Conservation (phyloP, 2,797 vertebrate genomes). For the Lates japonicus region DNA sequence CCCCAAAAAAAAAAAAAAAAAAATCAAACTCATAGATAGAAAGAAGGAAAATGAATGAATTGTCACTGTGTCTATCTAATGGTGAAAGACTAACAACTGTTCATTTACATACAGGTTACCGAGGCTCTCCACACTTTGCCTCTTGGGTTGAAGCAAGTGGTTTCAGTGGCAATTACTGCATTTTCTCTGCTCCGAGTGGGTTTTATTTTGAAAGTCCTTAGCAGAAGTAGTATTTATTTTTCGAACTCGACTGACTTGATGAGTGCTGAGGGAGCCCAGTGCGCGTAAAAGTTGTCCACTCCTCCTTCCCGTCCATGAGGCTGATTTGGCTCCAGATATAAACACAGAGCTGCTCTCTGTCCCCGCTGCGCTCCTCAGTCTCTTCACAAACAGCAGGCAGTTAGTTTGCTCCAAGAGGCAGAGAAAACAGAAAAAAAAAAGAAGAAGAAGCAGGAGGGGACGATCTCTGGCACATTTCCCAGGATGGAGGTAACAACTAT, state of each 20-base stretch:
- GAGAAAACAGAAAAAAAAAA: neutral
- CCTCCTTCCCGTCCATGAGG: constrained; percentile 60
- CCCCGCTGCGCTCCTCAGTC: constrained; percentile 23
- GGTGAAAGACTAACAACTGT: too few relatives aligned
- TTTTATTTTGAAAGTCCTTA: constrained; percentile 65
- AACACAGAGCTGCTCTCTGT: constrained; percentile 62
- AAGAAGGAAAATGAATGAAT: too few relatives aligned
- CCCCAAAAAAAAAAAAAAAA: too few relatives aligned
- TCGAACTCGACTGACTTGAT: constrained; percentile 28
- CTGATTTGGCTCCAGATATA: constrained; percentile 77
- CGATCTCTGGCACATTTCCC: constrained; percentile 46
- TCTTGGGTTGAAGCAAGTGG: too few relatives aligned
- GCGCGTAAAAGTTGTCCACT: constrained; percentile 58
- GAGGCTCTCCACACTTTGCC: too few relatives aligned
- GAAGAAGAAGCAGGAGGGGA: constrained; percentile 20
- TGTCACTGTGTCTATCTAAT: too few relatives aligned
- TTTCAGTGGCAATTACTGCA: too few relatives aligned
- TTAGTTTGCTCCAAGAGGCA: constrained; percentile 38
- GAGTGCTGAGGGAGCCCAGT: neutral
- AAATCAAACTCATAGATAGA: too few relatives aligned
- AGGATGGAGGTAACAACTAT: constrained; percentile 81
- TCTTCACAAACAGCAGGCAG: constrained; percentile 32
- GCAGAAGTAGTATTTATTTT: neutral
- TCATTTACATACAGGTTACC: too few relatives aligned
- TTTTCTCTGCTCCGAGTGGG: too few relatives aligned